These are phyloP conservation scores for Pristionchus japonicus DNA, from an alignment of 2,888 invertebrate genomes.

Conservation along the genomic window DNA sequence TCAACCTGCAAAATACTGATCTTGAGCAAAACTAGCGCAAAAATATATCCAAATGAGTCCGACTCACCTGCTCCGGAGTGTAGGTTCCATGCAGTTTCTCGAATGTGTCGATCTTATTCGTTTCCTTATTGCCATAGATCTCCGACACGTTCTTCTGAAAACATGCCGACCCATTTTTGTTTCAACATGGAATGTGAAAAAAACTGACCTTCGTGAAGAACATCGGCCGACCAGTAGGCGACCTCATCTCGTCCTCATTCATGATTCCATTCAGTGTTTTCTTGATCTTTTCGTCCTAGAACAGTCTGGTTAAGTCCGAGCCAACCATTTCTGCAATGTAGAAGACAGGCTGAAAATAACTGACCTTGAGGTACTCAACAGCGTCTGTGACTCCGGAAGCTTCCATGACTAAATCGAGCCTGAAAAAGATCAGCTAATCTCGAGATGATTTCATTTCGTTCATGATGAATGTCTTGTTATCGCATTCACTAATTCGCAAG, in stretches of 20 bases:
- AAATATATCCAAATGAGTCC: no score
- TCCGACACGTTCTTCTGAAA: slow-evolving; percentile 60
- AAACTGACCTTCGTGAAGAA: slow-evolving; percentile 61
- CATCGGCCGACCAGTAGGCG: slow-evolving; percentile 54
- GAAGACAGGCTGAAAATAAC: neutral
- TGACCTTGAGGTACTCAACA: slow-evolving; percentile 53
- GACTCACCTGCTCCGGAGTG: slow-evolving; percentile 56
- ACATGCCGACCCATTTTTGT: no score
- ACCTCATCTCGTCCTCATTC: slow-evolving; percentile 32
- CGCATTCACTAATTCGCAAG: no score
- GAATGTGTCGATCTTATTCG: slow-evolving; percentile 62
- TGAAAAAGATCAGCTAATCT: no score
- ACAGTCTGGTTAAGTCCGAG: neutral
- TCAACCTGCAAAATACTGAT: slow-evolving; percentile 49
- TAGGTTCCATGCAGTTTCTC: slow-evolving; percentile 61
- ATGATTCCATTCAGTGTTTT: neutral
- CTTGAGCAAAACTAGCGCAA: no score
- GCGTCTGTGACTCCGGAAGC: slow-evolving; percentile 68
- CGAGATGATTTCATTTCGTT: no score
- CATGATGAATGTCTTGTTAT: no score
- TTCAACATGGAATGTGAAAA: neutral
- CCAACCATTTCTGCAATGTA: neutral
- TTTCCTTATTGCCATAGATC: slow-evolving; percentile 50
- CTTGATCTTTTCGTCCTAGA: slow-evolving; percentile 45
- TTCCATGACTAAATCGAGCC: slow-evolving; percentile 72